phyloP scores from a whole-genome alignment of 2,888 invertebrate species.

The Callyntrura guangdongensis region DNA sequence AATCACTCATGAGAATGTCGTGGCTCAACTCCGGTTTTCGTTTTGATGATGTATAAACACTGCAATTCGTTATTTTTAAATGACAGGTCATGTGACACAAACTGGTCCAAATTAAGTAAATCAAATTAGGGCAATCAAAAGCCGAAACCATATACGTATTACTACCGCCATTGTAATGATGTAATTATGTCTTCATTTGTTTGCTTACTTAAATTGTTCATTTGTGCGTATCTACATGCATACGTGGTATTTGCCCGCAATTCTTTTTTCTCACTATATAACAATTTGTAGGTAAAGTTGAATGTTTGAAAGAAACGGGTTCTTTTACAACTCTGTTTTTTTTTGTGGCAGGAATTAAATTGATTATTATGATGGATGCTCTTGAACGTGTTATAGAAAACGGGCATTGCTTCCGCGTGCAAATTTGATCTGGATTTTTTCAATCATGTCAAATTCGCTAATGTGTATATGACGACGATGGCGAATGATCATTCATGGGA shows the following conservation, averaged over 20 bases:
- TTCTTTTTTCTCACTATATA: constrained; percentile 9
- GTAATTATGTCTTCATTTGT: constrained; percentile 43
- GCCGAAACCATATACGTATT: constrained; percentile 16
- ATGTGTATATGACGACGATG: background rate
- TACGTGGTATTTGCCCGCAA: constrained; percentile 1
- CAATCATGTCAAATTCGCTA: background rate
- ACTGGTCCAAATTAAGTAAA: constrained; percentile 34
- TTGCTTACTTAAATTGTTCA: background rate
- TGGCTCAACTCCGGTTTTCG: constrained; percentile 31
- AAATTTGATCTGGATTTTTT: constrained; percentile 3
- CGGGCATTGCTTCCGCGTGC: constrained; percentile 16
- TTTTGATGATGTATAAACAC: background rate
- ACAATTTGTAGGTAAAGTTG: constrained; percentile 14
- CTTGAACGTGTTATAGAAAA: background rate
- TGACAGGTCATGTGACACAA: constrained; percentile 39
- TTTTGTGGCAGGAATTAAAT: background rate
- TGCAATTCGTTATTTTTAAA: background rate
- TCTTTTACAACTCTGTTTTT: background rate
- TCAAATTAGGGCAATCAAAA: constrained; percentile 31
- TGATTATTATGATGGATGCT: background rate
- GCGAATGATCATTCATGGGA: constrained; percentile 41
- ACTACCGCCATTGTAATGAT: background rate
- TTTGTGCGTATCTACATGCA: background rate
- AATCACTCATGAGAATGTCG: constrained; percentile 22
- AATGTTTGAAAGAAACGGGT: background rate